A percentile compares a stretch with the other conserved stretches of the same genome.
phyloP scores from a whole-genome alignment of 1,140 invertebrate species.

The Trigoniulus corallinus region DNA sequence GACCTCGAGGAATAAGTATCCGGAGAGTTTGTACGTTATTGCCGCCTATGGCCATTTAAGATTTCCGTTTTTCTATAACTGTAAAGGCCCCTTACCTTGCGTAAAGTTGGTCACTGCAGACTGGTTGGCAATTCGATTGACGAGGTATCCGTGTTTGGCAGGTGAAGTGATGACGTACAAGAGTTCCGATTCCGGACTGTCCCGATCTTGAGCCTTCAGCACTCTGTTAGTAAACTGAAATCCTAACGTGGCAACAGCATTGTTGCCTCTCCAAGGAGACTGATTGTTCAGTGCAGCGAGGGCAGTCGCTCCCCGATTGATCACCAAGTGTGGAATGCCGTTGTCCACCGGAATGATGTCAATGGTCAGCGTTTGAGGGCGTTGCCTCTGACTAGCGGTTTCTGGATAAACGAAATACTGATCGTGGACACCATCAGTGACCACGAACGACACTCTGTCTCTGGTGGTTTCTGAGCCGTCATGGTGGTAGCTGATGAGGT shows the following conservation, averaged over 20 bases:
- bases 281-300: slow-evolving; percentile 16
- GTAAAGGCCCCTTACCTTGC: no score
- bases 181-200: slow-evolving; percentile 19
- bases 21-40: no score
- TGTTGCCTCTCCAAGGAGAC: slow-evolving; percentile 6
- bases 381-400: slow-evolving; percentile 15
- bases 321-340: slow-evolving; percentile 19
- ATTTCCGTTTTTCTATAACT: no score
- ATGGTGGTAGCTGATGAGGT: slow-evolving; percentile 26
- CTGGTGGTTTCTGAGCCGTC: slow-evolving; percentile 23
- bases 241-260: slow-evolving; percentile 14
- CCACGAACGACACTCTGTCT: slow-evolving; percentile 24
- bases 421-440: slow-evolving; percentile 22
- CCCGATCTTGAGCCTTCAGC: slow-evolving; percentile 23
- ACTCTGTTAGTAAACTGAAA: slow-evolving; percentile 18
- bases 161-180: slow-evolving; percentile 19
- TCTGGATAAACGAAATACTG: slow-evolving; percentile 26
- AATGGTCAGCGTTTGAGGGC: slow-evolving; percentile 23
- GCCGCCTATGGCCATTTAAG: no score
- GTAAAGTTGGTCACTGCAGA: slow-evolving; percentile 22
- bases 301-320: slow-evolving; percentile 21
- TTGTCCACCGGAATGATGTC: slow-evolving; percentile 27
- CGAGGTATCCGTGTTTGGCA: slow-evolving; percentile 24
- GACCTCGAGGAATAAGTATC: no score
- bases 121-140: slow-evolving; percentile 17